These are phyloP conservation scores for Alectoris magna DNA, from an alignment of 2,797 vertebrate genomes.

Conservation along the genomic window DNA sequence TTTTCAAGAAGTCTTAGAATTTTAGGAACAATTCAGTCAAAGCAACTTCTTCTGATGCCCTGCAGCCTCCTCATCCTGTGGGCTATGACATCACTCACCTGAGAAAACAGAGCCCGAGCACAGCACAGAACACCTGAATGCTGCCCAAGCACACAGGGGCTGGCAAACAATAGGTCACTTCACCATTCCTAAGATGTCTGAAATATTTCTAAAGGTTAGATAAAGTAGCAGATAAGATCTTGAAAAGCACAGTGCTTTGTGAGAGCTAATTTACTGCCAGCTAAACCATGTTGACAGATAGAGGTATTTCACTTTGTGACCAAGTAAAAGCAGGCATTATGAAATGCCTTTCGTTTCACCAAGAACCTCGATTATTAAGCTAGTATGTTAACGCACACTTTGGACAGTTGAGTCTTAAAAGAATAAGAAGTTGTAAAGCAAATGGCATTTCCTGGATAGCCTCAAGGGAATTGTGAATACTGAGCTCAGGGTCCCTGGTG, in stretches of 20 bases:
- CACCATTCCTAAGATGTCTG: constrained; percentile 81
- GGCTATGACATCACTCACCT: constrained; percentile 67
- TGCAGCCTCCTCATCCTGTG: background rate
- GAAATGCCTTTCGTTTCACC: constrained; percentile 67
- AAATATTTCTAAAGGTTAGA: constrained; percentile 83
- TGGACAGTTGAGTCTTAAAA: constrained; percentile 80
- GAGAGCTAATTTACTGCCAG: constrained; percentile 76
- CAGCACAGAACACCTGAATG: constrained; percentile 72
- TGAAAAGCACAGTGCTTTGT: constrained; percentile 69
- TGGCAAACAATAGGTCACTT: constrained; percentile 74
- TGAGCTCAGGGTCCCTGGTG: constrained; percentile 77
- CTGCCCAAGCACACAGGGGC: constrained; percentile 57
- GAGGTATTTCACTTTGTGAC: constrained; percentile 69
- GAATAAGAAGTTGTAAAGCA: constrained; percentile 82
- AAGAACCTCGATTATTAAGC: constrained; percentile 74
- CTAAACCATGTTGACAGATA: constrained; percentile 77
- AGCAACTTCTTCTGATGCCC: background rate
- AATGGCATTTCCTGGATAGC: constrained; percentile 87
- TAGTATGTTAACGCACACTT: constrained; percentile 77
- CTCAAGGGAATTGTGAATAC: constrained; percentile 81
- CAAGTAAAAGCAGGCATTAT: constrained; percentile 68
- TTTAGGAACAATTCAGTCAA: background rate
- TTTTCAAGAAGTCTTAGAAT: background rate
- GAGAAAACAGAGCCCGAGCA: constrained; percentile 68
- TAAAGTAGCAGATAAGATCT: constrained; percentile 79